phyloP scores from a whole-genome alignment of 2,888 invertebrate species.

The Ichneumoninae sp. region DNA sequence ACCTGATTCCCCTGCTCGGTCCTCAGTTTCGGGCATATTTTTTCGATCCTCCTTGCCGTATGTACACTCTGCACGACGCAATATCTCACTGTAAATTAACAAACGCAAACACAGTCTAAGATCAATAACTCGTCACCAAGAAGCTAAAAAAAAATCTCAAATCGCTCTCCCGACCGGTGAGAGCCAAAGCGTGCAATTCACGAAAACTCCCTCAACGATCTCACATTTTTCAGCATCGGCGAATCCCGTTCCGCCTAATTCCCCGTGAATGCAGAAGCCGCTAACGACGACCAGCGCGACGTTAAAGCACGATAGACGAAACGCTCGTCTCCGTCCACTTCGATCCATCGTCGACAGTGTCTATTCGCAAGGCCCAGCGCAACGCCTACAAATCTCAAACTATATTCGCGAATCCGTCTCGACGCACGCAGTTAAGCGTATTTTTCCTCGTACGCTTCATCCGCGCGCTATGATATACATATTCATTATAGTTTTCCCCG shows the following conservation, averaged over 20 bases:
- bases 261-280: conserved; percentile 40
- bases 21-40: conserved; percentile 87
- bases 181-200: not conserved
- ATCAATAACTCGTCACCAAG: not conserved
- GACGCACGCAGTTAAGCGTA: conserved; percentile 11
- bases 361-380: not conserved
- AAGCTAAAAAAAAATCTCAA: not conserved
- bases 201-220: conserved; percentile 8
- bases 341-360: conserved; percentile 34
- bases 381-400: conserved; percentile 19
- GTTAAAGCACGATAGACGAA: not conserved
- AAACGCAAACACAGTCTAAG: not conserved
- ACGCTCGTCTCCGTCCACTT: conserved; percentile 6
- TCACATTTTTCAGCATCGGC: conserved; percentile 62
- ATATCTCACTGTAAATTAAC: conserved; percentile 87
- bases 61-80: conserved; percentile 90
- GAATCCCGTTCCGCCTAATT: conserved; percentile 17
- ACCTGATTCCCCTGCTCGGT: conserved; percentile 86
- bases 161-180: not conserved
- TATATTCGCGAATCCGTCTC: not conserved
- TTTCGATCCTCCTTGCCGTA: conserved; percentile 86
- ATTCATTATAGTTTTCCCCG: conserved; percentile 4
- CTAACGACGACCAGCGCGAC: conserved; percentile 10
- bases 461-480: conserved; percentile 8
- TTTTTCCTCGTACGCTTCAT: conserved; percentile 39